Evolutionary conservation across 2,797 vertebrate genomes (phyloP).

Genomic region (Etheostoma nigrum): DNA sequence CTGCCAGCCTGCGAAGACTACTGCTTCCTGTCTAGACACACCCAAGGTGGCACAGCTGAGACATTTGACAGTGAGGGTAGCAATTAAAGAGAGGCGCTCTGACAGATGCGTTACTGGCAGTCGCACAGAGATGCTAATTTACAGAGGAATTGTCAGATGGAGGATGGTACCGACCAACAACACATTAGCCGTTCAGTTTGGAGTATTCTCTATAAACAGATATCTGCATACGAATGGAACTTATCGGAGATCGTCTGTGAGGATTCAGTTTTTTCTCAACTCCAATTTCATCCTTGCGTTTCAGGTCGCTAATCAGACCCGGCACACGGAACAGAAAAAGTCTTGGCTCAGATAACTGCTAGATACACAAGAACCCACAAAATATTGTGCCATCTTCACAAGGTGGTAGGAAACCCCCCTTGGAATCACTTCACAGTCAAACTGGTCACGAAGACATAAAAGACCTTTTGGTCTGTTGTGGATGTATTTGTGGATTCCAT

Average conservation of each 20-base stretch:
- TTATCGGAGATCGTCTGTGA: too few relatives aligned
- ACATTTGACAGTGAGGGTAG: conserved; percentile 68
- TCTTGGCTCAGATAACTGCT: too few relatives aligned
- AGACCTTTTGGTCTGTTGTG: conserved; percentile 6
- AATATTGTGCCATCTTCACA: background rate
- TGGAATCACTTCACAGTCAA: background rate
- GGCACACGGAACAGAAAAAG: too few relatives aligned
- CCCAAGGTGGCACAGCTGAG: conserved; percentile 67
- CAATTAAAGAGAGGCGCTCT: conserved; percentile 71
- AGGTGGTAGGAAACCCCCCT: background rate
- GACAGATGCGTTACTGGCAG: conserved; percentile 71
- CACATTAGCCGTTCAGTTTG: conserved; percentile 30
- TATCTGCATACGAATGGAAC: too few relatives aligned
- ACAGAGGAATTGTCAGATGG: conserved; percentile 65
- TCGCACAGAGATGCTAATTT: conserved; percentile 63
- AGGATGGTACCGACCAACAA: conserved; percentile 38
- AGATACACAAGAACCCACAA: too few relatives aligned
- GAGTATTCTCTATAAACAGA: conserved; percentile 9
- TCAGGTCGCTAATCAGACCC: too few relatives aligned
- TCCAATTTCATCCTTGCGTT: too few relatives aligned
- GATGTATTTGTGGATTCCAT: background rate
- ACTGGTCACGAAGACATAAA: background rate
- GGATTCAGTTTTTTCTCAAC: too few relatives aligned
- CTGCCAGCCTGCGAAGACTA: conserved; percentile 47
- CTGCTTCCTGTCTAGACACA: conserved; percentile 70